Evolutionary conservation across 2,888 invertebrate species (phyloP), one percentile per base, ranked within the genome.

Genomic region (Caradrina clavipalpis): DNA sequence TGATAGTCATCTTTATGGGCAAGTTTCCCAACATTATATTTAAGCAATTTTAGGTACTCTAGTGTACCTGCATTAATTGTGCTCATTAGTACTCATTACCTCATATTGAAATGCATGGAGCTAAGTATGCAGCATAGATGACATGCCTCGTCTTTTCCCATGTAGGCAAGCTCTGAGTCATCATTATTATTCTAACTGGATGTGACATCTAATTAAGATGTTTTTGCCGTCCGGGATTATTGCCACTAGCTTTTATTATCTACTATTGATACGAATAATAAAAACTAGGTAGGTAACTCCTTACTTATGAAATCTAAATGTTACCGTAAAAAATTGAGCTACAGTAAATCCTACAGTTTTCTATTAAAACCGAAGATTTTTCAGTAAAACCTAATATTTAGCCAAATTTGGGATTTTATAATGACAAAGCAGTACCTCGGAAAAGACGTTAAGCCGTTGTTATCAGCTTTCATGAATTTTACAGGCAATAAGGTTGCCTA

Each of bases 161-260:
- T 75, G 47, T 73, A 55, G 61, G 61, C 69, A 45, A 51, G 59
- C 64, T 70, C 64, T 76, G 26, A 76, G 62, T 39, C 63, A 70
- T 69, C 62, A 69, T 76, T 69, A 62, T 58, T 54, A 76, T 73
- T 69, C 57, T 49, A 59, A 74, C 55, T 55, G 11, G 90, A 89
- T 87, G 26, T 26, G 26, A 26, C 26, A 26, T 26, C 26, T 26
- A 26, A 26, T 26, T 26, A 26, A 26, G 26, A 26, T 26, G 78
- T 80, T 86, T 50, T 42, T 47, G n/a, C 35, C 35, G 35, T 50
- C 58, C 59, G 35, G 75, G 58, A 49, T 58, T 74, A 67, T 72
- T 58, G 74, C 31, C 39, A 35, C 35, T 35, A 35, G 8, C 8
- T 35, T 35, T 35, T 35, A 35, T 8, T 35, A 35, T 35, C 35